These are phyloP conservation scores for Argopecten irradians DNA, from an alignment of 1,140 invertebrate genomes.

Conservation along the genomic window DNA sequence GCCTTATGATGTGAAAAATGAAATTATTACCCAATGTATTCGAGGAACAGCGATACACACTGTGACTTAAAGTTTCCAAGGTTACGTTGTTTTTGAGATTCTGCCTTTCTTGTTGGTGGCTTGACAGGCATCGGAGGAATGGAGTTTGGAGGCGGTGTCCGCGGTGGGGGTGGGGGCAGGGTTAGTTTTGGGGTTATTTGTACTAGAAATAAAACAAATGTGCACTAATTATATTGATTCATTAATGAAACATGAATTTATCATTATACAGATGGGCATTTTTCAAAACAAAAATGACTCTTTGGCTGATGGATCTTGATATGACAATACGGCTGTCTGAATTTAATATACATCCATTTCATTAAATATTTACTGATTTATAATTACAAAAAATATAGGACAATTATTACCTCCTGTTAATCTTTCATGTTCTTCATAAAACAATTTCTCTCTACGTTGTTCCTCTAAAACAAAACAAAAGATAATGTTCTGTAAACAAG, in stretches of 20 bases:
- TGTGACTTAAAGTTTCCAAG: constrained; percentile 38
- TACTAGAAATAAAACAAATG: constrained; percentile 29
- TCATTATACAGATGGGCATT: too few species aligned
- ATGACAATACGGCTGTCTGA: neutral
- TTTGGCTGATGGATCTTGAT: neutral
- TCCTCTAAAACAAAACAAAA: constrained; percentile 44
- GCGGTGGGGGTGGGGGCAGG: constrained; percentile 45
- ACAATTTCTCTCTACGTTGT: constrained; percentile 50
- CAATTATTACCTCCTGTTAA: constrained; percentile 45
- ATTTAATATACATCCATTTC: too few species aligned
- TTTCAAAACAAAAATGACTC: too few species aligned
- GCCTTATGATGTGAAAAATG: neutral
- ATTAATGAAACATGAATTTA: too few species aligned
- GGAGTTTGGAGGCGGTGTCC: constrained; percentile 39
- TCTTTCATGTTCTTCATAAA: constrained; percentile 52
- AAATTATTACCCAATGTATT: constrained; percentile 27
- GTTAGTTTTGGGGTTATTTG: constrained; percentile 45
- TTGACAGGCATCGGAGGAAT: constrained; percentile 25
- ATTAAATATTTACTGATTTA: too few species aligned
- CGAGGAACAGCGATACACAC: constrained; percentile 45
- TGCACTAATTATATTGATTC: too few species aligned
- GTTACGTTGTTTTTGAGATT: constrained; percentile 27
- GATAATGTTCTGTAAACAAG: neutral
- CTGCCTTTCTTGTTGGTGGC: neutral
- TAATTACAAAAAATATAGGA: neutral